Percentiles rank a stretch among this genome's conserved stretches.
Evolutionary conservation across 2,113 vertebrate species (phyloP).

Genomic region (Cryptomyrus ogoouensis): DNA sequence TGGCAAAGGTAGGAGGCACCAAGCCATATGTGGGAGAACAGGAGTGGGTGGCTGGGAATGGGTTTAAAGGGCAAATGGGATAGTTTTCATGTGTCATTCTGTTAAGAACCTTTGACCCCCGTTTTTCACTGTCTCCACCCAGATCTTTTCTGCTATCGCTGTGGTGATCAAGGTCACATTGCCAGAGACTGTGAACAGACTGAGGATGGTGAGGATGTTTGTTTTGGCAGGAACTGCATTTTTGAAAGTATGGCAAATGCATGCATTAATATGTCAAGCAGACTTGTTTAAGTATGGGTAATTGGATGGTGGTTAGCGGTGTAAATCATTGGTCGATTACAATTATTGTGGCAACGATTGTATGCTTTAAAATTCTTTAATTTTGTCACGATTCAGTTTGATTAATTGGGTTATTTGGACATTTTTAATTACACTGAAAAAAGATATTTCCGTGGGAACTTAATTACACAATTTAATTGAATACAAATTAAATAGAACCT

Average conservation of each 20-base stretch:
- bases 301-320: background rate
- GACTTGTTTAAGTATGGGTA: background rate
- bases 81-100: background rate
- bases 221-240: background rate
- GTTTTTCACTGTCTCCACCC: conserved; percentile 54
- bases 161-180: conserved; percentile 95
- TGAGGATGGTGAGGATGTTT: conserved; percentile 83
- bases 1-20: conserved; percentile 57
- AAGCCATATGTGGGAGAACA: too few species aligned
- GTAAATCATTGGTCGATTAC: background rate
- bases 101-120: background rate
- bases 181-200: conserved; percentile 96
- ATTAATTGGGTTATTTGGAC: background rate
- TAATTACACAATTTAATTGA: background rate
- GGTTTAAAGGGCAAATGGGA: background rate
- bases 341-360: background rate
- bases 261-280: background rate
- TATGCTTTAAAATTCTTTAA: background rate
- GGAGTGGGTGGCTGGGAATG: background rate
- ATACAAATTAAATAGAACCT: background rate
- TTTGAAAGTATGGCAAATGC: background rate
- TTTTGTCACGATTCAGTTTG: background rate
- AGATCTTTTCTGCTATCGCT: conserved; percentile 87
- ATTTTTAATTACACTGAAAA: background rate
- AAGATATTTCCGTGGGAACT: background rate